These are phyloP conservation scores for Rhorus exstirpatorius DNA, from an alignment of 2,888 invertebrate genomes.

Conservation along the genomic window DNA sequence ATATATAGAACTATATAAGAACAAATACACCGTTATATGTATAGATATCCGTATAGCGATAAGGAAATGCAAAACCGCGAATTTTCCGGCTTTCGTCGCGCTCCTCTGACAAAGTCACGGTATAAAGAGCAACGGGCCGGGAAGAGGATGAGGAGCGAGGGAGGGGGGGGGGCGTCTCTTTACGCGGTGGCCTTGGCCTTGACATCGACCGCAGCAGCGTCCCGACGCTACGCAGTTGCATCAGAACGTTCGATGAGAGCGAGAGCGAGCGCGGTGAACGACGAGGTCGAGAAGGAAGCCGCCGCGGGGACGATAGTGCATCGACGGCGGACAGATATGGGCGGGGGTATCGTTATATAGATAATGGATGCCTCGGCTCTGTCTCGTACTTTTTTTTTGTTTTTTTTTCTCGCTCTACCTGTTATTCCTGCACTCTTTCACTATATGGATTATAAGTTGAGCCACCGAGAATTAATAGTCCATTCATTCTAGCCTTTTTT, in stretches of 20 bases:
- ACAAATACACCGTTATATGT: neutral
- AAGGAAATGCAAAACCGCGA: constrained; percentile 55
- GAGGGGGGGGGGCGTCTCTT: constrained; percentile 51
- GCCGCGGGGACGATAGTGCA: constrained; percentile 57
- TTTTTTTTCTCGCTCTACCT: too few species aligned
- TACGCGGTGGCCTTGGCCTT: constrained; percentile 81
- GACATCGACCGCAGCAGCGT: constrained; percentile 83
- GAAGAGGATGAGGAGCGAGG: constrained; percentile 33
- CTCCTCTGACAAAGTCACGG: constrained; percentile 68
- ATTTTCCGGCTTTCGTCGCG: constrained; percentile 64
- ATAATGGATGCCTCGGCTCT: constrained; percentile 55
- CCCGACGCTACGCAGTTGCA: constrained; percentile 85
- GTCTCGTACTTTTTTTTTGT: constrained; percentile 1
- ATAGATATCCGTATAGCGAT: constrained; percentile 17
- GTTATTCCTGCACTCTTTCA: neutral
- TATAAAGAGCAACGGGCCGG: constrained; percentile 48
- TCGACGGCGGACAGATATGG: constrained; percentile 68
- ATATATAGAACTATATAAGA: neutral
- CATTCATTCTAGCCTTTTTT: too few species aligned
- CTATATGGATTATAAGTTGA: too few species aligned
- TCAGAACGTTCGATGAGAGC: constrained; percentile 79
- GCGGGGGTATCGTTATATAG: constrained; percentile 52
- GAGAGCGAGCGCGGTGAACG: constrained; percentile 41
- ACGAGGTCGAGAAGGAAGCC: constrained; percentile 50
- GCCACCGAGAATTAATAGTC: too few species aligned